A percentile compares a stretch with the other conserved stretches of the same genome.
Conservation (phyloP, 2,113 vertebrate species). For the Noturus placidus region DNA sequence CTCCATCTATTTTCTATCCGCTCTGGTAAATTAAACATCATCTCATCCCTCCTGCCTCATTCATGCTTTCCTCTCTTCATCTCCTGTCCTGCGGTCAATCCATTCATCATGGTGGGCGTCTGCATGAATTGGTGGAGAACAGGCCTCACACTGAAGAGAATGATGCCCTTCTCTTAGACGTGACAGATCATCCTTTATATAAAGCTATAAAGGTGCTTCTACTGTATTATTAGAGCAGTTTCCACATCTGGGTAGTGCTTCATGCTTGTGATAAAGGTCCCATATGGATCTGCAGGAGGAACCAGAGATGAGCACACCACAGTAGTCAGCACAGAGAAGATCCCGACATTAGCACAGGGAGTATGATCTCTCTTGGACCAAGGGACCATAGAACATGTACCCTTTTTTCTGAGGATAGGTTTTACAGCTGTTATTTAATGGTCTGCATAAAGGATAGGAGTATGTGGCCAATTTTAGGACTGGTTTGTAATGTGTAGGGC, state of each 20-base stretch:
- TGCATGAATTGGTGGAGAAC: constrained; percentile 12
- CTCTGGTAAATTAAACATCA: constrained; percentile 7
- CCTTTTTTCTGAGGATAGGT: too few relatives aligned
- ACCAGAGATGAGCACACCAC: too few relatives aligned
- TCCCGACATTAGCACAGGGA: too few relatives aligned
- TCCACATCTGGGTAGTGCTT: background rate
- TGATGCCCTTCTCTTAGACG: background rate
- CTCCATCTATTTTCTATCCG: background rate
- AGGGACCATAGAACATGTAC: too few relatives aligned
- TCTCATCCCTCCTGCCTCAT: background rate
- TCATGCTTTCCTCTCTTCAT: constrained; percentile 2
- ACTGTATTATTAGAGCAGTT: background rate
- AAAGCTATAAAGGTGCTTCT: background rate
- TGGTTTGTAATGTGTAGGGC: too few relatives aligned
- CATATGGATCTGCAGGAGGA: too few relatives aligned
- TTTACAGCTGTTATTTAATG: too few relatives aligned
- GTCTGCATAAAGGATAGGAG: too few relatives aligned
- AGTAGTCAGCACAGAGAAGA: too few relatives aligned
- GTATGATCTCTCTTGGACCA: too few relatives aligned
- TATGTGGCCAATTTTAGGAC: too few relatives aligned
- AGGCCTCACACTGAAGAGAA: background rate
- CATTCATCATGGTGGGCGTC: constrained; percentile 41
- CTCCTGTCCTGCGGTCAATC: constrained; percentile 30
- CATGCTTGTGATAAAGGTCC: background rate
- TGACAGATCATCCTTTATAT: background rate